Conservation (phyloP, 1,140 invertebrate genomes). For the Halictus rubicundus region DNA sequence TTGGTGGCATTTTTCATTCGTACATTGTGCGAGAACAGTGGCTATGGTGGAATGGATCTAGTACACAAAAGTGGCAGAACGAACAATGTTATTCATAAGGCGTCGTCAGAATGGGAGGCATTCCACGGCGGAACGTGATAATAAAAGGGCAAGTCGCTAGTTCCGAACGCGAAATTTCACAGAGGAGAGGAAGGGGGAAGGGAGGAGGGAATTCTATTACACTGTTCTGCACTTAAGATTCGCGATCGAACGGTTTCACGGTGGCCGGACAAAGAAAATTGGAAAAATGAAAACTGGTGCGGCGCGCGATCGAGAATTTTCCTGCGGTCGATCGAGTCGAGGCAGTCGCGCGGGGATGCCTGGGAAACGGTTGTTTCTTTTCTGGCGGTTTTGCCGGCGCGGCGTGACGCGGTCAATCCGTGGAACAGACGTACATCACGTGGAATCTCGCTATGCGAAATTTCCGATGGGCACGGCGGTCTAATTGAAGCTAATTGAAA, state of each 20-base stretch:
- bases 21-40: background rate
- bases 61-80: background rate
- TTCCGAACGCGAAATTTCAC: background rate
- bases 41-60: background rate
- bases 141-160: background rate
- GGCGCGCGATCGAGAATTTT: background rate
- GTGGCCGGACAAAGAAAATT: too few species aligned
- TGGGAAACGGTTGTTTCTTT: background rate
- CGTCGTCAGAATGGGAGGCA: slow-evolving; percentile 11
- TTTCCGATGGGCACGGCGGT: slow-evolving; percentile 54
- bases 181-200: too few species aligned
- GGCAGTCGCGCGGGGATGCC: too few species aligned
- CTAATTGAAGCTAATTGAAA: slow-evolving; percentile 69
- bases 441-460: slow-evolving; percentile 51
- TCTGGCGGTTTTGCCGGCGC: background rate
- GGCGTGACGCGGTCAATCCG: background rate
- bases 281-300: too few species aligned
- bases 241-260: background rate
- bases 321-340: background rate
- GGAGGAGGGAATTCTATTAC: background rate
- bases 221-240: background rate
- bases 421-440: slow-evolving; percentile 33
- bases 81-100: slow-evolving; percentile 11
- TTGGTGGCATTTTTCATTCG: slow-evolving; percentile 7
- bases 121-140: background rate